phyloP scores from a whole-genome alignment of 2,113 vertebrate genomes.

The Hirundichthys speculiger region DNA sequence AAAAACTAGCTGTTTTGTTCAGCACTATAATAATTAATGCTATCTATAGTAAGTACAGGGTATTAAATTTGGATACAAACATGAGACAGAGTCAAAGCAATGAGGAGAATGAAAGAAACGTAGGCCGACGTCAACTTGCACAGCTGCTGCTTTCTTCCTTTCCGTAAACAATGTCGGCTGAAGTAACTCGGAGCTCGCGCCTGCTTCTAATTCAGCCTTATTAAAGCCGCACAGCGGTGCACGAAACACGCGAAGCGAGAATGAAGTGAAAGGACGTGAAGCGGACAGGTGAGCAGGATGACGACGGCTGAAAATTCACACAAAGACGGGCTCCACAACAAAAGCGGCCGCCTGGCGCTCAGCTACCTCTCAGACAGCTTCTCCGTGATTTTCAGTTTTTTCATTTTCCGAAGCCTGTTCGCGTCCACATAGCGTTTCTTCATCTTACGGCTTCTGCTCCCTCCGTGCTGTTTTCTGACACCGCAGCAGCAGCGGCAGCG shows the following conservation, averaged over 20 bases:
- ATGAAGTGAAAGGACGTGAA: conserved; percentile 20
- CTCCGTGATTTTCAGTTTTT: conserved; percentile 81
- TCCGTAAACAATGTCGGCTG: conserved; percentile 46
- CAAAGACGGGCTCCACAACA: conserved; percentile 73
- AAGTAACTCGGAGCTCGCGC: conserved; percentile 20
- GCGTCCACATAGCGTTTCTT: conserved; percentile 85
- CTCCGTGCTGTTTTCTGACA: conserved; percentile 29
- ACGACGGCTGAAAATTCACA: conserved; percentile 56
- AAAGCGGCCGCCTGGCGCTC: conserved; percentile 50
- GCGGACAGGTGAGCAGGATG: conserved; percentile 61
- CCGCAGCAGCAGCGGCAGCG: conserved; percentile 41
- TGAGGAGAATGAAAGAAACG: not conserved
- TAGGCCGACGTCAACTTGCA: conserved; percentile 52
- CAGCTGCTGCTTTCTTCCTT: conserved; percentile 19
- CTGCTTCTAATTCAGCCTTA: too few relatives aligned
- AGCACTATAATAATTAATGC: too few relatives aligned
- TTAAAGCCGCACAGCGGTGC: not conserved
- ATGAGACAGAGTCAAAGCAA: not conserved
- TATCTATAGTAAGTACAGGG: too few relatives aligned
- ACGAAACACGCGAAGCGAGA: not conserved
- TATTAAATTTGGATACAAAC: too few relatives aligned
- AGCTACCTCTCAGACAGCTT: conserved; percentile 82
- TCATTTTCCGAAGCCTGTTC: conserved; percentile 83
- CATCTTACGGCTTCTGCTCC: conserved; percentile 77
- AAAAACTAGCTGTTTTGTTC: too few relatives aligned